Evolutionary conservation across 1,140 invertebrate species (phyloP).

Genomic region (Nasonia longicornis): DNA sequence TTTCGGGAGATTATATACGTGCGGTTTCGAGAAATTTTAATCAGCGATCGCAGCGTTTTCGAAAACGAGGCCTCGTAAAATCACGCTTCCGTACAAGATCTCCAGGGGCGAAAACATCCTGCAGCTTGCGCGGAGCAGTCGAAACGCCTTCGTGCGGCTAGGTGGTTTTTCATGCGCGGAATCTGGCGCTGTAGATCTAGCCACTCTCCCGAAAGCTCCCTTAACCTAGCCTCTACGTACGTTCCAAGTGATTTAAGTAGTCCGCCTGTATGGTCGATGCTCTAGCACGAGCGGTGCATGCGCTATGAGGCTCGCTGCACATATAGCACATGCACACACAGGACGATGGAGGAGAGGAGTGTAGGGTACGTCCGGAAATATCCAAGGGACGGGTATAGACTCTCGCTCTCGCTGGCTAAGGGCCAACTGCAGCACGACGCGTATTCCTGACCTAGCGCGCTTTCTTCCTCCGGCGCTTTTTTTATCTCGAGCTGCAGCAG

Average conservation of each 20-base stretch:
- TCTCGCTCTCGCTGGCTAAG: constrained; percentile 46
- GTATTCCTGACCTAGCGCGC: constrained; percentile 41
- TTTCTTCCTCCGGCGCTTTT: constrained; percentile 32
- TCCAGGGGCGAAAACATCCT: background rate
- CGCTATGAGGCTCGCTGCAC: constrained; percentile 48
- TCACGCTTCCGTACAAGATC: background rate
- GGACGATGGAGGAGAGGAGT: background rate
- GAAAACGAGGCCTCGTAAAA: no score
- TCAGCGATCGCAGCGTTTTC: no score
- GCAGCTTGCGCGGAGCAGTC: background rate
- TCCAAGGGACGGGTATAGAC: constrained; percentile 40
- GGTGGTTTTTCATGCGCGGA: constrained; percentile 49
- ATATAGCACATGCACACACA: background rate
- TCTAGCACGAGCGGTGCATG: constrained; percentile 50
- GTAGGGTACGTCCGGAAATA: constrained; percentile 54
- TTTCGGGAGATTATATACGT: background rate
- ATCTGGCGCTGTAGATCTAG: constrained; percentile 49
- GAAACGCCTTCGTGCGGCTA: constrained; percentile 33
- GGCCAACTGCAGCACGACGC: constrained; percentile 51
- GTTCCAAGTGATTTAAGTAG: constrained; percentile 64
- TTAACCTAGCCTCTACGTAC: constrained; percentile 11
- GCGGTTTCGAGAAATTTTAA: background rate
- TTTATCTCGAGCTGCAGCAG: constrained; percentile 25
- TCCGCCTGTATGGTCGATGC: constrained; percentile 55
- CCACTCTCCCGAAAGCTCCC: background rate